These are phyloP conservation scores for Stenotaenia linearis DNA, from an alignment of 2,888 invertebrate species.

Conservation along the genomic window DNA sequence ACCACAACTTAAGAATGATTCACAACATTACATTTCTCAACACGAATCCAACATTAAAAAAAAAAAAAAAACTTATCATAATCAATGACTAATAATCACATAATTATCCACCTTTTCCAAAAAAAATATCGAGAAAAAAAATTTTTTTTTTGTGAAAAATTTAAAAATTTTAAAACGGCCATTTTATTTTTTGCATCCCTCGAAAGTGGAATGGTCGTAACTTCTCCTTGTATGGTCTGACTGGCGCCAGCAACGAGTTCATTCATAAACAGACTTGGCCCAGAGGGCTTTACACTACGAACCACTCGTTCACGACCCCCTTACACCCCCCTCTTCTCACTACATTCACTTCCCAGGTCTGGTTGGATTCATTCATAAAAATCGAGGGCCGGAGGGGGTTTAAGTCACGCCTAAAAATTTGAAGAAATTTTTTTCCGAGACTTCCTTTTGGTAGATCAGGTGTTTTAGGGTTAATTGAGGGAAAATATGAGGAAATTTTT, in stretches of 20 bases:
- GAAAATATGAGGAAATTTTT: not conserved
- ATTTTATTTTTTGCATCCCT: not conserved
- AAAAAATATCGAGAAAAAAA: no score
- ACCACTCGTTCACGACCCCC: slow-evolving; percentile 19
- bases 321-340: not conserved
- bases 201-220: slow-evolving; percentile 5
- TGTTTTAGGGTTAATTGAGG: no score
- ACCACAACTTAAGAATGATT: not conserved
- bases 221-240: slow-evolving; percentile 5
- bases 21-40: no score
- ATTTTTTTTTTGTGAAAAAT: not conserved
- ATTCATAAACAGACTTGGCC: slow-evolving; percentile 12
- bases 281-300: slow-evolving; percentile 14
- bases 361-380: slow-evolving; percentile 31
- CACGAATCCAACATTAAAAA: not conserved
- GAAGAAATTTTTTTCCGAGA: not conserved
- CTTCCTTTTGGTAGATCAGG: not conserved
- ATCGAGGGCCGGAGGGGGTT: not conserved
- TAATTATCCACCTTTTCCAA: not conserved
- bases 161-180: not conserved
- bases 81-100: not conserved
- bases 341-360: not conserved
- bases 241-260: slow-evolving; percentile 21
- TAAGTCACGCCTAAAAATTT: not conserved
- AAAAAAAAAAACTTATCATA: not conserved